phyloP scores from a whole-genome alignment of 2,113 vertebrate species.

The Copsychus sechellarum region DNA sequence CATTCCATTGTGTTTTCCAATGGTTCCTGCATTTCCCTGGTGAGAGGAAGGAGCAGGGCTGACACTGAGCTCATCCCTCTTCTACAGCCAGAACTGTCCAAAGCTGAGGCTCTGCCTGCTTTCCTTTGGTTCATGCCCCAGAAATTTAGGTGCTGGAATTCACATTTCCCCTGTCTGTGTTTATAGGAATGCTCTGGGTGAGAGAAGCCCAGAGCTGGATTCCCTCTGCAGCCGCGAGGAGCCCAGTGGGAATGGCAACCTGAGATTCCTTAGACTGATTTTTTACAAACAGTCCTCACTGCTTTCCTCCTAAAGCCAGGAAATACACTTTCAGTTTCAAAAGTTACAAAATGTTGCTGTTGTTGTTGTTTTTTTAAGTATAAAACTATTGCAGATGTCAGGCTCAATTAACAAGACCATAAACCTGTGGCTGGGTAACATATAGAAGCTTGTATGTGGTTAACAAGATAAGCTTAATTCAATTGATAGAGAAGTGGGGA shows the following conservation, averaged over 20 bases:
- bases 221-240: not conserved
- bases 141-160: not conserved
- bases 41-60: rapidly evolving
- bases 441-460: not conserved
- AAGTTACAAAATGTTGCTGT: not conserved
- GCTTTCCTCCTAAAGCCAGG: not conserved
- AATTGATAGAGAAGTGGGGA: not conserved
- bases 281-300: not conserved
- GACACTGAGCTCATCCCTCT: not conserved
- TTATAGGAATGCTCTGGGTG: not conserved
- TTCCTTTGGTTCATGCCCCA: not conserved
- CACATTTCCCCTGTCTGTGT: not conserved
- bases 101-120: not conserved
- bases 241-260: not conserved
- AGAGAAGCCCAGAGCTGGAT: not conserved
- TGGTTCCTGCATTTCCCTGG: not conserved
- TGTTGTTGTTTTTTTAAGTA: not conserved
- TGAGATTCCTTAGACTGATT: not conserved
- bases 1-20: not conserved
- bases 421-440: not conserved
- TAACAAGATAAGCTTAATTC: not conserved
- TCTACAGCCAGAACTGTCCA: not conserved
- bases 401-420: not conserved
- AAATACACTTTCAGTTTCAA: not conserved
- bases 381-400: not conserved